These are phyloP conservation scores for Anorthoa munda DNA, from an alignment of 2,888 invertebrate species.

Conservation along the genomic window DNA sequence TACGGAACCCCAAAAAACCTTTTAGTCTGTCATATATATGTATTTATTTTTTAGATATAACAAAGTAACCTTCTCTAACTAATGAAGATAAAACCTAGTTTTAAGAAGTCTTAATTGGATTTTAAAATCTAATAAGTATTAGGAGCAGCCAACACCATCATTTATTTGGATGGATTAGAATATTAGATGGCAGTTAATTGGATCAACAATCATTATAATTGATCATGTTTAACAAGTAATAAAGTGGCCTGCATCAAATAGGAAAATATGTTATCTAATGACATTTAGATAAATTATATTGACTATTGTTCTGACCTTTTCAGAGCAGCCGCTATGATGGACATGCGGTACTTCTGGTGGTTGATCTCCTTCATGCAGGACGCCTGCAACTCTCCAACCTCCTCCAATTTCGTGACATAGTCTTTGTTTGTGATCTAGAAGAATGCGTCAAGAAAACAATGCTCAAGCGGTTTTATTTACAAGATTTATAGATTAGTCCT, in stretches of 20 bases:
- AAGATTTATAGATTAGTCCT: background rate
- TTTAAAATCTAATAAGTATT: conserved; percentile 3
- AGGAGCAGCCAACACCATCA: conserved; percentile 11
- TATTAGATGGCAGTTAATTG: conserved; percentile 22
- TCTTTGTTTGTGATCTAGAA: conserved; percentile 94
- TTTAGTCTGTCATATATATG: too few relatives aligned
- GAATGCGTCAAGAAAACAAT: conserved; percentile 33
- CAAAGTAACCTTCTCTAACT: background rate
- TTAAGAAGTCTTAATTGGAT: conserved; percentile 9
- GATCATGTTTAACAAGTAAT: conserved; percentile 24
- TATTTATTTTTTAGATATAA: background rate
- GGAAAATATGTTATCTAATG: conserved; percentile 52
- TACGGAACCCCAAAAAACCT: too few relatives aligned
- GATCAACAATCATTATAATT: conserved; percentile 25
- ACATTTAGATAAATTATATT: conserved; percentile 41
- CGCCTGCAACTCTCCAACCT: conserved; percentile 95
- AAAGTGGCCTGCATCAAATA: conserved; percentile 33
- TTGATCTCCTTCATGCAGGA: conserved; percentile 97
- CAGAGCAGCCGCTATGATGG: conserved; percentile 94
- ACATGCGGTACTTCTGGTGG: conserved; percentile 98
- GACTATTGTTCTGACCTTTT: conserved; percentile 93
- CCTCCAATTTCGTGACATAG: conserved; percentile 96
- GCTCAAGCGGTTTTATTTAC: background rate
- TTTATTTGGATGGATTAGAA: conserved; percentile 5
- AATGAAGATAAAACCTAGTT: background rate